These are phyloP conservation scores for Radopholus similis DNA, from an alignment of 1,140 invertebrate genomes.

Conservation along the genomic window DNA sequence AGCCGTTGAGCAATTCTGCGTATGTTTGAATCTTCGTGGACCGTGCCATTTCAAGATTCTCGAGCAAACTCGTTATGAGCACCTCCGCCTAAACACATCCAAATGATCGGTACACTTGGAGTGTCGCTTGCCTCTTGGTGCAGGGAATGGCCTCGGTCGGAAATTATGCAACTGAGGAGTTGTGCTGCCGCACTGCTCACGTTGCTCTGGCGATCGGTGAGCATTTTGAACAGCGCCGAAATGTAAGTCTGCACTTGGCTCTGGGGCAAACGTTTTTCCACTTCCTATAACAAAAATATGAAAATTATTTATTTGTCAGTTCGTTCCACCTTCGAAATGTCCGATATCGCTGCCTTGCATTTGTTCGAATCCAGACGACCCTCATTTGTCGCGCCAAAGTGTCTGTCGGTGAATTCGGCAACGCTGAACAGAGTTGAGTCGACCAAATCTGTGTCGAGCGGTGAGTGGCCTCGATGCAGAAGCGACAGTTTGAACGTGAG, in stretches of 20 bases:
- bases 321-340: conserved; percentile 41
- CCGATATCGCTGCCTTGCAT: conserved; percentile 34
- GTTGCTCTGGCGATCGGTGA: conserved; percentile 53
- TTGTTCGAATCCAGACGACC: conserved; percentile 45
- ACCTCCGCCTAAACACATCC: conserved; percentile 52
- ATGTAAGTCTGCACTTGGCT: conserved; percentile 55
- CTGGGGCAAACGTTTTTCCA: conserved; percentile 52
- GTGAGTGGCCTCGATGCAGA: conserved; percentile 50
- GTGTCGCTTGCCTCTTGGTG: conserved; percentile 37
- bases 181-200: conserved; percentile 52
- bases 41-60: conserved; percentile 48
- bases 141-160: conserved; percentile 45
- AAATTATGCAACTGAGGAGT: conserved; percentile 44
- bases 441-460: conserved; percentile 47
- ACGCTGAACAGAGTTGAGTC: conserved; percentile 43
- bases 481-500: conserved; percentile 45
- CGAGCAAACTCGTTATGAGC: conserved; percentile 46
- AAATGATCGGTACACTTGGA: background rate
- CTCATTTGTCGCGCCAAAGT: conserved; percentile 44
- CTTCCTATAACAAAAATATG: conserved; percentile 40
- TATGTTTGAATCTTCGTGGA: conserved; percentile 48
- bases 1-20: conserved; percentile 50
- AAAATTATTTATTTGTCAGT: conserved; percentile 6
- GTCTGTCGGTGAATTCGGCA: conserved; percentile 33
- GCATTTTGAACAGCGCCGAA: conserved; percentile 59